Base-by-base conservation (phyloP, 1,140 invertebrate genomes). In the Neodiprion lecontei region DNA sequence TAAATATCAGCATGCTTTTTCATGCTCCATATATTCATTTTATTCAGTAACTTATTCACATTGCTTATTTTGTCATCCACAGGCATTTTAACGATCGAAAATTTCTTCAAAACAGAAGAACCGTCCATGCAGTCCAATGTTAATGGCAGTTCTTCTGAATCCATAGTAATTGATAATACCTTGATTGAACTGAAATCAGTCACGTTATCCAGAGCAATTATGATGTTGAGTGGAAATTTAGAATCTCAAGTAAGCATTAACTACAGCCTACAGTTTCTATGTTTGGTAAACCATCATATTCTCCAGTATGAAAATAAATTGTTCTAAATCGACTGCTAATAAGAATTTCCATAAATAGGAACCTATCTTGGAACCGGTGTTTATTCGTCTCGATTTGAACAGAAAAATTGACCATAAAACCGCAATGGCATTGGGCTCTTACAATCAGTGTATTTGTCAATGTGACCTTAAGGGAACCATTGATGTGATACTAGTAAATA, bases 61-160 rank as follows among this genome's bases (percentile, higher is more conserved):
- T 40, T 40, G 28, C 5, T 3, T 40, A 40, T 5, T 40, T 40
- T 40, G 28, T 40, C 28, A 40, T 47, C 79, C 87, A 7, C 77
- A 90, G 94, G 95, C 73, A 91, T 94, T 80, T 84, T 97, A 10
- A 90, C 90, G 7, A 91, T 96, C 23, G 93, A 95, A 81, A 96
- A 96, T 81, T 94, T 95, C 86, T 95, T 96, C 87, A 94, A 94
- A 81, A 91, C 92, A 75, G 87, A 86, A 82, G 86, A 82, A 84
- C 78, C 84, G 75, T 75, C 72, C 68, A 82, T 73, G 76, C 79
- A 49, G 79, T 73, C n/a, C 81, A 81, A 17, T 83, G 83, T 0
- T 72, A 81, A 1, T 80, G 82, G n/a, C 77, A 80, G 69, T 48
- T 70, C 53, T 67, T 71, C 17, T 40, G 76, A 81, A 81, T 76